Base-by-base conservation (phyloP, 2,113 vertebrate species). In the Menidia beryllina region DNA sequence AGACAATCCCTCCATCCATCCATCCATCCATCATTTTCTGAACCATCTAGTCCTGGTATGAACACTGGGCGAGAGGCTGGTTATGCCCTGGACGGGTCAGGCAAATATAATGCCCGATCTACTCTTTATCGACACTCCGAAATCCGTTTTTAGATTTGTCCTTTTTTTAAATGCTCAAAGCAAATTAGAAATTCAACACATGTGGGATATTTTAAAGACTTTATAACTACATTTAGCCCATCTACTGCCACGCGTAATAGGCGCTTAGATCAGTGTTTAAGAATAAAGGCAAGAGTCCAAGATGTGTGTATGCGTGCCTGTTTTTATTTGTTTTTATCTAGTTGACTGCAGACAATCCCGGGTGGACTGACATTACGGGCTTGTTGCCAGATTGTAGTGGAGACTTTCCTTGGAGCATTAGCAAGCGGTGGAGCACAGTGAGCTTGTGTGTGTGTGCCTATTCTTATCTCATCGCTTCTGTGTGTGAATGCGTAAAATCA, bases 371-470 rank as follows among this genome's bases (percentile, higher is more conserved):
- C 75, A 67, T 47, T 38, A 54, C 38, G 52, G 80, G 79, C 79
- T 57, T 5, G 24, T 20, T 50, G 85, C 89, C 89, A 86, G 83
- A 39, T 69, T 70, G 81, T 77, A 79, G 76, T 63, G 59, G 74
- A 79, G 79, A 58, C 66, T 41, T n/a, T 49, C 38, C 34, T 53
- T 5, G 36, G 25, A 59, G 60, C 39, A 55, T 51, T 17, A 57
- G 63, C 25, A 69, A 69, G 60, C 24, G 4, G n/a, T 70, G 62
- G 23, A 55, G 81, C 77, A 26, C 36, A 56, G 26, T 43, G 38
- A 38, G 52, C 38, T 21, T 10, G 20, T 21, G 21, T 41, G 57
- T 19, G 34, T 49, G 36, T 64, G 21, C 77, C 45, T 48, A 24
- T 41, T 9, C 30, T 26, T 11, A 24, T 5, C 34, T 69, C 6